Base-by-base conservation (phyloP, 1,140 invertebrate species). In the Bombus terrestris region DNA sequence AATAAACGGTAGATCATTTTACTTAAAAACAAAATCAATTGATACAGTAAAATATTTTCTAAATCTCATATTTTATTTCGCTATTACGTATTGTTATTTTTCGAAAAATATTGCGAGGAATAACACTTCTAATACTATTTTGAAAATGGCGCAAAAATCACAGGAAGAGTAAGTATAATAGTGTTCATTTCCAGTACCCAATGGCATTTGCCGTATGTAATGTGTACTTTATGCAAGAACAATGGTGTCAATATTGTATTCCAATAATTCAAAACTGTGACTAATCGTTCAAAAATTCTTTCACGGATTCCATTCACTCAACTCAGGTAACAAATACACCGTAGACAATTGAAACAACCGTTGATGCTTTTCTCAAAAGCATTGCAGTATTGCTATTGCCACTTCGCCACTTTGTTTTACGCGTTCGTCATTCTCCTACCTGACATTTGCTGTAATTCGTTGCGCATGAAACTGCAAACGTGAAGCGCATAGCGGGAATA, bases 201-300 rank as follows among this genome's bases (percentile, higher is more conserved):
- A 53, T 85, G 59, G 59, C 25, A n/a, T 39, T 41, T 25, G 66
- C 43, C 39, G 43, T 39, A 81, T 39, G 81, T 62, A 74, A 69
- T 74, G 57, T 62, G 25, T 28, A 37, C 28, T 32, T 15, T 74
- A 32, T 28, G 35, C 62, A 32, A 53, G 59, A 85, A 79, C 78
- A 77, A 89, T 89, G 69, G 75, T 85, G 88, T 81, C 32, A 37
- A 47, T 79, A 68, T 82, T 81, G 75, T 72, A 75, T 87, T 53
- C 18, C 9, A 32, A 77, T 59, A 57, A 41, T 32, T 68, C 35
- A 82, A 68, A 82, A 47, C 57, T 41, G 66, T 74, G 53, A 74
- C 35, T 39, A 10, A 69, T 68, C 37, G 22, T 75, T 37, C 6
- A 37, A 77, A 57, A 32, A 41, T 68, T 75, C 2, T 43, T 22